Percentiles rank a stretch among this genome's conserved stretches.
These are phyloP conservation scores for Hepsetus odoe DNA, from an alignment of 2,113 vertebrate species.

Conservation along the genomic window DNA sequence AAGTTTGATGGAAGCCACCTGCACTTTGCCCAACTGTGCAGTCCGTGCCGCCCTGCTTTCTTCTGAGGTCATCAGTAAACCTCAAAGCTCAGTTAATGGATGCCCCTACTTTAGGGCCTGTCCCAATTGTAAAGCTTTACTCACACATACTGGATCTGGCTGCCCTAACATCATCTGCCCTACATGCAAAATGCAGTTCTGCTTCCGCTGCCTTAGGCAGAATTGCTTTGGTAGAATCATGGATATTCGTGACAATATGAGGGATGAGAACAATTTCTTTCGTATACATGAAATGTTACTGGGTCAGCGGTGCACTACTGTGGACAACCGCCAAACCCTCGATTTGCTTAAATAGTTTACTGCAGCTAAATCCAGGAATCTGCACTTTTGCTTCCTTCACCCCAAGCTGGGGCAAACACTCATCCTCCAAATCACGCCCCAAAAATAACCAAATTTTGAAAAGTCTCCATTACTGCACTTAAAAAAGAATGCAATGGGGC, in stretches of 20 bases:
- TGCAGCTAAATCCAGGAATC: not conserved
- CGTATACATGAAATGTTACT: too few species aligned
- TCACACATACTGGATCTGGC: constrained; percentile 55
- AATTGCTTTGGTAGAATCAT: accelerated
- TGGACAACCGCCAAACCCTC: constrained; percentile 53
- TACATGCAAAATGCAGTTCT: constrained; percentile 34
- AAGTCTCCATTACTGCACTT: too few species aligned
- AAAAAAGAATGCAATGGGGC: too few species aligned
- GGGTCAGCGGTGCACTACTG: constrained; percentile 32
- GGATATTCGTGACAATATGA: too few species aligned
- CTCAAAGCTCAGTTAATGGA: not conserved
- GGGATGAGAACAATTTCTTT: too few species aligned
- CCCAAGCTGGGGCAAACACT: too few species aligned
- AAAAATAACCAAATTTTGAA: too few species aligned
- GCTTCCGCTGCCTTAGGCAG: constrained; percentile 49
- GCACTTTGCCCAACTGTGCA: constrained; percentile 43
- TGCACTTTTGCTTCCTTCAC: not conserved
- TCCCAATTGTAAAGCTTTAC: constrained; percentile 43
- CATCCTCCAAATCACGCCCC: too few species aligned
- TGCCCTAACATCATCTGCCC: constrained; percentile 54
- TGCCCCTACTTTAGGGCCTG: constrained; percentile 61
- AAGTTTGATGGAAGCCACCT: not conserved
- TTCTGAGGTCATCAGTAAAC: constrained; percentile 5
- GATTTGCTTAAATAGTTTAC: not conserved
- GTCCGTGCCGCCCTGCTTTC: constrained; percentile 55